Evolutionary conservation across 2,113 vertebrate species (phyloP), one percentile per base, ranked within the genome.

Genomic region (Tenrec ecaudatus): DNA sequence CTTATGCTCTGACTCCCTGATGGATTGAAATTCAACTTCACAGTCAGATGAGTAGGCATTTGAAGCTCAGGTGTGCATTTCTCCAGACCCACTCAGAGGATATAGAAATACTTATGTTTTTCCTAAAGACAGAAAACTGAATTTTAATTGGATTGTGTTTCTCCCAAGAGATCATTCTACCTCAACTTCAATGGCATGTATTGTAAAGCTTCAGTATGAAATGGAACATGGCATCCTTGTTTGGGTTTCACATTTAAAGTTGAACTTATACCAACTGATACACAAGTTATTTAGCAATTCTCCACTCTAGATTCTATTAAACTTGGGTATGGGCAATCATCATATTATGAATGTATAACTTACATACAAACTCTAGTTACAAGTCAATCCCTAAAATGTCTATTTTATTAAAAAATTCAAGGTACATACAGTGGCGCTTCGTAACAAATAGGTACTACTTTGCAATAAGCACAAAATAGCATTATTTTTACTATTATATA

Each of bases 51-150:
- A 95, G 94, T 95, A 95, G 90, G 88, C 88, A 81, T 89, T 94
- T 90, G 94, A 95, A 86, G 82, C 93, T 96, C 90, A 97, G 96
- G 93, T 96, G 84, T 96, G 68, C 92, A 88, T 96, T 96, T 97
- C 90, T 81, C 90, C 94, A 93, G 88, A 90, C 58, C 85, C 80
- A 93, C 96, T 96, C 80, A 91, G 87, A 96, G 94, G 88, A 60
- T 89, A 87, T 94, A 90, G 75, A 96, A 95, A 57, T 36, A 68
- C 57, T 71, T 94, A 76, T 93, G 88, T 89, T 79, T 95, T 94
- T 95, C 91, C 73, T 84, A 94, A 95, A 97, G 88, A 96, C 53
- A 78, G 76, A 77, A 88, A 95, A 92, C 93, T 92, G 89, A 96
- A 95, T 96, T 94, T 96, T 96, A 96, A 96, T 95, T 95, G 94